Evolutionary conservation across 2,113 vertebrate species (phyloP), one percentile per base, ranked within the genome.

Genomic region (Pholis gunnellus): DNA sequence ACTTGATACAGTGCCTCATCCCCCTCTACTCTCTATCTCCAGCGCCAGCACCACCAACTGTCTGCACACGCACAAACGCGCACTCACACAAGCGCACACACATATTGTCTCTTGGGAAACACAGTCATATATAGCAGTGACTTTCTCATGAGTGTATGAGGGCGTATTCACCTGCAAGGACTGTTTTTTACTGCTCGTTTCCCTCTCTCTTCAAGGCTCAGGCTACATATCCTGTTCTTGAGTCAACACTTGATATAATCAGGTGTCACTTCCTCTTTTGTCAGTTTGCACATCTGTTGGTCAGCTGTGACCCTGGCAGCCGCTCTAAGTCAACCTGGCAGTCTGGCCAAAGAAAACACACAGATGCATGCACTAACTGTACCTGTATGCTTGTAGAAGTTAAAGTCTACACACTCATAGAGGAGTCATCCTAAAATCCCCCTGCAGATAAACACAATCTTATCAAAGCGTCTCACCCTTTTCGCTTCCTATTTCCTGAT

Each of bases 1-100:
- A 93, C 92, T 95, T 93, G 95, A 96, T 95, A 95, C 93, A 92
- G 94, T 85, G 82, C 89, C 76, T 94, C 94, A 93, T 93, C 92
- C 90, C 91, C 93, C 92, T 93, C 89, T 67, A 48, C 88, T 88
- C 91, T 82, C 94, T 95, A 96, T 95, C 95, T 95, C 86, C 88
- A 87, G 87, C 89, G 90, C 92, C 93, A 95, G 92, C 81, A 91
- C 93, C 92, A 91, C 94, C 93, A 95, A 95, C 95, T 94, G 93
- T 89, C 92, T 94, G 77, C 84, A 72, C 71, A 68, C 86, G 87
- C 79, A 76, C n/a, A 69, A 31, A 82, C 72, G 57, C 56, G 57
- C 79, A 66, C 61, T 57, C 69, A 54, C 48, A 27, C 57, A 52
- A 29, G 38, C 65, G 3, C 56, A 40, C 56, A 40, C 66, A 50